Base-by-base conservation (phyloP, 2,113 vertebrate genomes). In the Pomatorhinus ruficollis region DNA sequence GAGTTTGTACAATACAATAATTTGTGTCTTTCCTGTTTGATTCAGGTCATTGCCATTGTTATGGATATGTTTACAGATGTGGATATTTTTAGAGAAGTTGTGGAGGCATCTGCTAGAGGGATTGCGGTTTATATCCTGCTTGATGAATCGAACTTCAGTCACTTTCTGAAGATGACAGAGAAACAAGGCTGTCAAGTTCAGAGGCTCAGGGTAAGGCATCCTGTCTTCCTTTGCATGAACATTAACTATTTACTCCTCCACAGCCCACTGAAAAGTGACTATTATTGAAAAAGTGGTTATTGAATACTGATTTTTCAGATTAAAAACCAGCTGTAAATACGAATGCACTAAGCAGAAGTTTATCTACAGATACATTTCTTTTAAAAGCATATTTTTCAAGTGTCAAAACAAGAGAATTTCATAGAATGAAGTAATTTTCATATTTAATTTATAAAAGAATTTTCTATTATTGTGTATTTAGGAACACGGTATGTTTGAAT, bases 31-130 rank as follows among this genome's bases (percentile, higher is more conserved):
- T 76, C 93, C 44, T 96, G 66, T 94, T 94, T 97, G 69, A 81
- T 96, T 68, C 97, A 99, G 99, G 99, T 99, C 79, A 97, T 99
- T 97, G 99, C 98, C 44, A 98, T 99, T 44, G 99, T 98, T 79
- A 99, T 99, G 99, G 99, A 99, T 84, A 95, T 97, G 56, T 99
- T 99, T 97, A 99, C 99, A 57, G 99, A 99, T 88, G 98, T 99
- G 52, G 99, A 99, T 96, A 99, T 99, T 95, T 99, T 99, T 96
- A 99, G 98, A 98, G 99, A 99, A 97, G 97, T 98, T 8, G 98
- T 99, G 11, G 99, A 99, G 23, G 99, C 99, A 53, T 99, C 99
- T 35, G 42, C 98, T 53, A 98, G 99, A 91, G 99, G 99, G 45
- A 97, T 99, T 75, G 98, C 99, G 2, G 98, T 99, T 17, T 99